These are phyloP conservation scores for Propsilocerus akamusi DNA, from an alignment of 1,140 invertebrate genomes.

Conservation along the genomic window DNA sequence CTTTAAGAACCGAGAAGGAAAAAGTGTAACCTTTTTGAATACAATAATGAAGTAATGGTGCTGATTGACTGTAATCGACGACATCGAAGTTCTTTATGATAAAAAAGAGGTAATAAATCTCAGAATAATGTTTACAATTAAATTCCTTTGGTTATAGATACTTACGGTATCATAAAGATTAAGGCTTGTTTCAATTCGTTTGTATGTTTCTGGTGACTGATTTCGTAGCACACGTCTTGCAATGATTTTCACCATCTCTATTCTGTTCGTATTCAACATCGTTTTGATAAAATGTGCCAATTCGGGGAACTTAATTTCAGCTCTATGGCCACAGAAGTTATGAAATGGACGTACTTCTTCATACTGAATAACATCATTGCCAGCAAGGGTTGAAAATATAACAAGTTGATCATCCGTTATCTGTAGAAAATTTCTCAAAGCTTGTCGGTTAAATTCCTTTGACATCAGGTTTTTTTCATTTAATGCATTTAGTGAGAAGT, in stretches of 20 bases:
- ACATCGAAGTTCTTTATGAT: no score
- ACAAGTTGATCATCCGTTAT: background rate
- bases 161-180: no score
- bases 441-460: background rate
- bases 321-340: background rate
- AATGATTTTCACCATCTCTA: background rate
- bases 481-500: background rate
- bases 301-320: background rate
- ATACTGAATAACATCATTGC: background rate
- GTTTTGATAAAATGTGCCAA: background rate
- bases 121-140: no score
- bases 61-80: no score
- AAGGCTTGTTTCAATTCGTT: background rate
- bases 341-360: background rate
- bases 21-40: no score
- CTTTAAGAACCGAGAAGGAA: no score
- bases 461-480: background rate
- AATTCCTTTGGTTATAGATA: no score
- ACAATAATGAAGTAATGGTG: no score
- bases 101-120: no score
- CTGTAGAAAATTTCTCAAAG: background rate
- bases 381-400: background rate
- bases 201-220: background rate
- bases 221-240: background rate
- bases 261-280: background rate